phyloP scores from a whole-genome alignment of 2,113 vertebrate species.

The Odocoileus virginianus region DNA sequence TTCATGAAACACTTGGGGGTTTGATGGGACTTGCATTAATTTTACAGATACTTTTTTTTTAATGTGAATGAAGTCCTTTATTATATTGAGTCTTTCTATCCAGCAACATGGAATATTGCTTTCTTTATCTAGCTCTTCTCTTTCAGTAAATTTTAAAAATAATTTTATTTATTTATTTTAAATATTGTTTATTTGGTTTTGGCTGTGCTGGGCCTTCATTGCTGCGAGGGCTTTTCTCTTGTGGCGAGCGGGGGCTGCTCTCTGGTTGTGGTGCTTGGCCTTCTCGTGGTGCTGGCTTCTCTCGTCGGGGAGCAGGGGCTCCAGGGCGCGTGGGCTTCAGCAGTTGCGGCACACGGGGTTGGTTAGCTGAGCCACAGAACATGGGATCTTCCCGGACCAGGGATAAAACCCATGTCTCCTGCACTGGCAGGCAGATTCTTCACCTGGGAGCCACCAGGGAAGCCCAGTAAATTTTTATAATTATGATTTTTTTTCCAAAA shows the following conservation, averaged over 20 bases:
- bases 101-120: background rate
- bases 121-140: background rate
- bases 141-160: background rate
- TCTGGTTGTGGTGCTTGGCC: fast-evolving
- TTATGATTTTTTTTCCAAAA: background rate
- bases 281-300: background rate
- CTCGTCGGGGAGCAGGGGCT: background rate
- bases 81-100: background rate
- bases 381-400: background rate
- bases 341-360: background rate
- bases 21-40: background rate
- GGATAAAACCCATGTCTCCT: background rate
- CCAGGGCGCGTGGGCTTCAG: background rate
- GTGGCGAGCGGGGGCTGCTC: background rate
- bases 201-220: background rate
- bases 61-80: background rate
- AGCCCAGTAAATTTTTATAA: background rate
- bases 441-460: background rate
- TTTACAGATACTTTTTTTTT: background rate
- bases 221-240: background rate
- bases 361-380: background rate
- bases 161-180: background rate
- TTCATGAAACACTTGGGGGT: background rate
- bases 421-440: background rate
- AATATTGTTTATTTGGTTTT: background rate